Evolutionary conservation across 2,113 vertebrate genomes (phyloP), one percentile per base, ranked within the genome.

Genomic region (Amphiprion percula): DNA sequence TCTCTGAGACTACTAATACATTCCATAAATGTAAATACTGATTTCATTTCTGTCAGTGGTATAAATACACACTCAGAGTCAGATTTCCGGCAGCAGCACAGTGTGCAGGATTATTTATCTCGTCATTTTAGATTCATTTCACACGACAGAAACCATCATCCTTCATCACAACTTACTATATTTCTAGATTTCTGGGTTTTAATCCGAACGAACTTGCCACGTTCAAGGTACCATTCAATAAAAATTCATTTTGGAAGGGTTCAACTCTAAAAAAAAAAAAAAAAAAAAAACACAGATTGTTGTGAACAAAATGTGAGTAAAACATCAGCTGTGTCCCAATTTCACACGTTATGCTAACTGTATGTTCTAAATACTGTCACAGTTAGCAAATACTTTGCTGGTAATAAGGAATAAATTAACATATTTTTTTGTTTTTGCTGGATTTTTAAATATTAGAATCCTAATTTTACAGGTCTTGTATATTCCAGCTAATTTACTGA

Each of bases 1-100:
- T 71, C 54, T 86, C 65, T 54, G 84, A 88, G 59, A 64, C 62
- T 69, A 82, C 68, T 55, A 68, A 87, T 87, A 90, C 84, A 90
- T 88, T 83, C 74, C 72, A 69, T 77, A 53, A 72, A 89, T 73
- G 74, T 82, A 80, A 65, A 66, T 55, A 62, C 23, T 65, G 58
- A 58, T 64, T 68, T 62, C n/a, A 41, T 49, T 78, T 81, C 67
- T 77, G 70, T 59, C 67, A 10, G 59, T 55, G 23, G 66, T 79
- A 26, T 16, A 56, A 75, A 70, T n/a, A 77, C 68, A 58, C 63
- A 47, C 16, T 71, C 65, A 0, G 75, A 28, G 10, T 53, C 55
- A 59, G 53, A 75, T 80, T 84, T 60, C 60, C 78, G 85, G 41
- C 55, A 68, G 79, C 66, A 82, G 63, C 54, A 47, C 59, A 53